Evolutionary conservation across 2,888 invertebrate genomes (phyloP).

Genomic region (Listrodromus nycthemerus): DNA sequence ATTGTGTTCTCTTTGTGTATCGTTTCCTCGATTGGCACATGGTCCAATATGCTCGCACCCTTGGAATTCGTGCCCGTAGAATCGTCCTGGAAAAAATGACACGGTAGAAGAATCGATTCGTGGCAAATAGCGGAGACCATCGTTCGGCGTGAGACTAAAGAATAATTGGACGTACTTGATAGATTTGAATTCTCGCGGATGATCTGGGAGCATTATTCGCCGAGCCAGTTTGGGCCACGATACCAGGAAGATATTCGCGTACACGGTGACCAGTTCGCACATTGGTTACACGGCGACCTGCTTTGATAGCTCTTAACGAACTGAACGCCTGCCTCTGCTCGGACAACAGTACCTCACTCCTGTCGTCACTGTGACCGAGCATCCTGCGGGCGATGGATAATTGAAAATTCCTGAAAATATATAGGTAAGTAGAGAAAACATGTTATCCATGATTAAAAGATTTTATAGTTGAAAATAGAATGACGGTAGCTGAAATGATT

Average conservation of each 20-base stretch:
- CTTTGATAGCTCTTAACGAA: slow-evolving; percentile 89
- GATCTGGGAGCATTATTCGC: slow-evolving; percentile 83
- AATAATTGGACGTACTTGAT: slow-evolving; percentile 85
- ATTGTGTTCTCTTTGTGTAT: slow-evolving; percentile 89
- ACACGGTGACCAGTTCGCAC: slow-evolving; percentile 87
- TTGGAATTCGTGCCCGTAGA: slow-evolving; percentile 75
- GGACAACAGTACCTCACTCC: slow-evolving; percentile 86
- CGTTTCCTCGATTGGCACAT: slow-evolving; percentile 86
- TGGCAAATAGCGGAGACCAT: background rate
- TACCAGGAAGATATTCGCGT: slow-evolving; percentile 86
- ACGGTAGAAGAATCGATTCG: background rate
- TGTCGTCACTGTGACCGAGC: slow-evolving; percentile 87
- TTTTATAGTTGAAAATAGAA: too few species aligned
- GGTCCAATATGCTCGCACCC: slow-evolving; percentile 86
- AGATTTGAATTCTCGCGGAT: slow-evolving; percentile 86
- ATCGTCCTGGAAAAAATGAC: slow-evolving; percentile 74
- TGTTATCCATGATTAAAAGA: background rate
- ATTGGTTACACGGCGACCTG: slow-evolving; percentile 86
- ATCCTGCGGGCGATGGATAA: slow-evolving; percentile 89
- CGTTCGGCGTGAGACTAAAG: background rate
- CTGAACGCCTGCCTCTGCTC: slow-evolving; percentile 92
- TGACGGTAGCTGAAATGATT: too few species aligned
- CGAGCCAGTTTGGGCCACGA: slow-evolving; percentile 85
- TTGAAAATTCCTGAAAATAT: slow-evolving; percentile 88
- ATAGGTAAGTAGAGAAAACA: slow-evolving; percentile 71